Base-by-base conservation (phyloP, 2,888 invertebrate species). In the Eupeodes luniger region DNA sequence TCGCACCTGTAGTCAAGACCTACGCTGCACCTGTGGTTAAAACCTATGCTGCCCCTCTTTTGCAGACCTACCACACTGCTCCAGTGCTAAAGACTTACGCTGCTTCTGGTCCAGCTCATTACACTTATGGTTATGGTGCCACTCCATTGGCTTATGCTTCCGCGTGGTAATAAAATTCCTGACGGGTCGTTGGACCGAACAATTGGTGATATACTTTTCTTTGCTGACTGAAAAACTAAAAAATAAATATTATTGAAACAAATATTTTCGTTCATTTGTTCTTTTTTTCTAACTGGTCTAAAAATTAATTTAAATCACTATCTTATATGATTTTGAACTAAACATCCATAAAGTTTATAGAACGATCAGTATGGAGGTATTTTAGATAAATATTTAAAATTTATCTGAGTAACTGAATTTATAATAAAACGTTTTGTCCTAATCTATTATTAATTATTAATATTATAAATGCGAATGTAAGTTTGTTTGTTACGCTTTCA, bases 1-100 rank as follows among this genome's bases (percentile, higher is more conserved):
- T 92, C 59, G 90, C 92, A 12, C 92, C 92, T 11, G 85, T 92
- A 0, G 44, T 92, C 6, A 92, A 91, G 84, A 91, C 91, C 66
- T 85, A 86, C 66, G 78, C 89, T 74, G 70, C 85, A 1, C 70
- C 80, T 59, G 6, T 77, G 57, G 47, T 84, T 3, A 57, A 77
- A 5, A 76, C 76, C 12, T 77, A 57, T 62, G 85, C 89, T 36
- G 75, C 72, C 7, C 85, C 90, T 36, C 89, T 81, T 47, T 70
- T 70, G 75, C 67, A 77, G 36, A 77, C 77, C 34, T 55, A 16
- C 44, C 66, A 16, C 27, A 27, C 27, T 27, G 53, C 72, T 67
- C 66, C 83, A 44, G 16, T 67, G 12, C 47, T 61, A 4, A 67
- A 83, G 19, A 53, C 86, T 0, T 90, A 90, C 78, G 90, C 78